Percentiles rank a stretch among this genome's conserved stretches.
Conservation (phyloP, 2,113 vertebrate genomes). For the Salvator merianae region DNA sequence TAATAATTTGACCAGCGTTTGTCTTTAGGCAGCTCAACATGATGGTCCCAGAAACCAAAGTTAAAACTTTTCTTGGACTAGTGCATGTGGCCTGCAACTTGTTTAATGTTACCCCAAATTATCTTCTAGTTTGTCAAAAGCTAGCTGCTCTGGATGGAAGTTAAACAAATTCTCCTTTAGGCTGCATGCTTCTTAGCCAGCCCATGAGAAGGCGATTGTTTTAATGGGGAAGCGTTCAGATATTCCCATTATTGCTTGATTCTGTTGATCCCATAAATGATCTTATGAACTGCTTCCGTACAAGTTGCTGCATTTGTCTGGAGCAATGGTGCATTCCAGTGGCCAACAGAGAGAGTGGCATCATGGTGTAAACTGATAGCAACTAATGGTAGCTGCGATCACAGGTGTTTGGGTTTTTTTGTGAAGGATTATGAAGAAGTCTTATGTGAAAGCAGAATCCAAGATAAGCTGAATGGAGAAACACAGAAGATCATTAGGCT, state of each 20-base stretch:
- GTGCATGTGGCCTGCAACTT: no score
- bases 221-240: not conserved
- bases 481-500: not conserved
- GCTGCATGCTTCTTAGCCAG: no score
- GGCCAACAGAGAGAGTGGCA: conserved; percentile 44
- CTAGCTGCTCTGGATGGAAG: no score
- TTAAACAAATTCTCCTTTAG: no score
- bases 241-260: not conserved
- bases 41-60: not conserved
- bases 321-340: conserved; percentile 61
- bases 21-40: no score
- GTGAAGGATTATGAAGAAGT: not conserved
- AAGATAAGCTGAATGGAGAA: fast-evolving
- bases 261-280: not conserved
- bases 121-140: not conserved
- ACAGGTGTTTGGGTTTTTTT: not conserved
- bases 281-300: not conserved
- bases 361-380: not conserved
- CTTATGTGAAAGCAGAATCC: not conserved
- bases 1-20: not conserved
- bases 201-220: no score
- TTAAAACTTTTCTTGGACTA: not conserved
- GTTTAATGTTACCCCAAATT: no score
- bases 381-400: not conserved
- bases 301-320: conserved; percentile 31